Percentiles rank a stretch among this genome's conserved stretches.
Evolutionary conservation across 2,797 vertebrate species (phyloP).

Genomic region (Gallinago nigripennis): DNA sequence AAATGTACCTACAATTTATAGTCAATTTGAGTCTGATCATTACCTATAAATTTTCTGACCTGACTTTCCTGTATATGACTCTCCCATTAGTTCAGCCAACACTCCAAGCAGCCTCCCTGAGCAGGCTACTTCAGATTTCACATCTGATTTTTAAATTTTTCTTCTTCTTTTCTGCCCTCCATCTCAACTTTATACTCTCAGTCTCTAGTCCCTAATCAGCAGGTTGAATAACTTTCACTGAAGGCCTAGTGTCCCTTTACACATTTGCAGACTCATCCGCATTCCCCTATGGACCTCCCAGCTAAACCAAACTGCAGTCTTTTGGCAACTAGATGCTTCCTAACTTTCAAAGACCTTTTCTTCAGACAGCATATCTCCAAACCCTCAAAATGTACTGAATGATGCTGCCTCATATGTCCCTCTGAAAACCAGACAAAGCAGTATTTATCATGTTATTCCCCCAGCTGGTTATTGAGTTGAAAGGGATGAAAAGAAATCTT

Average conservation of each 20-base stretch:
- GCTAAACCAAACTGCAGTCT: background rate
- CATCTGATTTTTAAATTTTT: background rate
- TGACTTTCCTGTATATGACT: background rate
- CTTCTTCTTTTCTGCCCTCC: background rate
- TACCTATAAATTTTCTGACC: background rate
- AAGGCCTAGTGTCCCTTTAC: background rate
- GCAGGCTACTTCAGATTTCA: background rate
- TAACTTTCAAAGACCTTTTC: background rate
- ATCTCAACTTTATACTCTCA: background rate
- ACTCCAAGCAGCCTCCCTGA: background rate
- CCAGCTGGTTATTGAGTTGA: background rate
- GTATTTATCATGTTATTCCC: background rate
- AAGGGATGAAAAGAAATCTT: background rate
- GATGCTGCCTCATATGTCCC: background rate
- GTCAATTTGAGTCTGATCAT: background rate
- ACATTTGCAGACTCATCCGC: background rate
- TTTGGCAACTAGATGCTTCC: background rate
- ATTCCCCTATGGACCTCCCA: background rate
- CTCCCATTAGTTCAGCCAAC: background rate
- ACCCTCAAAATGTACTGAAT: background rate
- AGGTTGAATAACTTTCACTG: background rate
- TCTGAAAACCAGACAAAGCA: background rate
- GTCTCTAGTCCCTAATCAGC: background rate
- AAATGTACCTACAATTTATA: background rate
- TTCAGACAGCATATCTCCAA: background rate